Evolutionary conservation across 1,140 invertebrate species (phyloP), one percentile per base, ranked within the genome.

Genomic region (Eufriesea mexicana): DNA sequence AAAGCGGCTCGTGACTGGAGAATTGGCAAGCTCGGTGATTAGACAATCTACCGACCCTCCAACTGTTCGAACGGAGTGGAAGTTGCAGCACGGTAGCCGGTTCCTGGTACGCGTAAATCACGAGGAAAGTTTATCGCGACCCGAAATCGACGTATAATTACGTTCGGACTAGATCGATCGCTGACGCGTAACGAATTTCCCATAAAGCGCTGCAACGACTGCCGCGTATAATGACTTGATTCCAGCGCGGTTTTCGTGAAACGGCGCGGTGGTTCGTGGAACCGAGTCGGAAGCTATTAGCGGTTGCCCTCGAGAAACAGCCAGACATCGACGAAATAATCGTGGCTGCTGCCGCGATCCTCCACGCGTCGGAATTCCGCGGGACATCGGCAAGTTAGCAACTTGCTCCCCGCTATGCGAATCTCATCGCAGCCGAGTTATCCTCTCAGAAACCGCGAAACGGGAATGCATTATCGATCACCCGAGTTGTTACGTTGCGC

Each of bases 401-500:
- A 79, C 55, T 79, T 51, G 49, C 28, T 61, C 71, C 8, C 51
- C 2, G 9, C 42, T 54, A 51, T 23, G 20, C 54, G 28, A 51
- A 51, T 73, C 67, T 79, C 55, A 18, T 49, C 9, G 20, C 4
- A 10, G 45, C 59, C 35, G 57, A 62, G 16, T 42, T 74, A 28
- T 28, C 54, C 84, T 62, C 67, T 68, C 28, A 64, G 57, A 74
- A 75, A 51, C 51, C 75, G 71, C 83, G 72, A 35, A 76, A 86
- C 54, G 85, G 59, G 72, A 72, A 59, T 28, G 66, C 64, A 5
- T 64, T 35, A 80, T 86, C 84, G 84, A 84, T 84, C 70, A 75
- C 71, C 67, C 81, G 64, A 75, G 75, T 79, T 51, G 55, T 64
- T 20, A 20, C n/a, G 23, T 59, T n/a, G 10, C n/a, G 28, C 59